Base-by-base conservation (phyloP, 2,888 invertebrate species). In the Pseudococcus longispinus region DNA sequence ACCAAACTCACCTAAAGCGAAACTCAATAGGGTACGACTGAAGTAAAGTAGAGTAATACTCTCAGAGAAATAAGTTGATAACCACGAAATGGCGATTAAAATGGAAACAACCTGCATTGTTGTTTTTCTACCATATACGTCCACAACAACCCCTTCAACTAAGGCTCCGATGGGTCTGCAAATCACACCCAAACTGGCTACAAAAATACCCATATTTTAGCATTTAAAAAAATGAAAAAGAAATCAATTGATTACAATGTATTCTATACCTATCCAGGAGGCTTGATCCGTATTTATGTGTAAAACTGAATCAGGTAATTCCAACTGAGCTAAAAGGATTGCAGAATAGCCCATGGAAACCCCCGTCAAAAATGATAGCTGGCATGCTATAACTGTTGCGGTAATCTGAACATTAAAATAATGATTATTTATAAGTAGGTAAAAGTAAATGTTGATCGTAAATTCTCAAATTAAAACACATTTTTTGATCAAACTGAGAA, bases 131-230 rank as follows among this genome's bases (percentile, higher is more conserved):
- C 87, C 87, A 60, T 80, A 80, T n/a, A 80, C 77, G 20, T 87
- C 87, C 4, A 87, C 82, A 4, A 55, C 29, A 20, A 46, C 23
- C 32, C 87, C 87, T 87, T 87, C 87, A 42, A 87, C 37, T 23
- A 87, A 37, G 4, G 87, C 87, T 46, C 87, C 87, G 20, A 87
- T 23, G 2, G 87, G 87, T 20, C 87, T 77, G 46, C 87, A 87
- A 32, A 87, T 60, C 13, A 51, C 80, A 32, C 87, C 87, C 55
- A 87, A 82, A 55, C 87, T 87, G 8, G 87, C 87, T 87, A 26
- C 4, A 87, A 55, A 55, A 18, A 82, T 70, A 83, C 18, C 0
- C 3, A 82, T 0, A 20, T 46, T 46, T 46, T 15, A 46, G 44
- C 15, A 37, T 1, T 46, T 46, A 15, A 32, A 74, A 74, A 37